phyloP scores from a whole-genome alignment of 2,797 vertebrate genomes.

The Tenualosa ilisha region DNA sequence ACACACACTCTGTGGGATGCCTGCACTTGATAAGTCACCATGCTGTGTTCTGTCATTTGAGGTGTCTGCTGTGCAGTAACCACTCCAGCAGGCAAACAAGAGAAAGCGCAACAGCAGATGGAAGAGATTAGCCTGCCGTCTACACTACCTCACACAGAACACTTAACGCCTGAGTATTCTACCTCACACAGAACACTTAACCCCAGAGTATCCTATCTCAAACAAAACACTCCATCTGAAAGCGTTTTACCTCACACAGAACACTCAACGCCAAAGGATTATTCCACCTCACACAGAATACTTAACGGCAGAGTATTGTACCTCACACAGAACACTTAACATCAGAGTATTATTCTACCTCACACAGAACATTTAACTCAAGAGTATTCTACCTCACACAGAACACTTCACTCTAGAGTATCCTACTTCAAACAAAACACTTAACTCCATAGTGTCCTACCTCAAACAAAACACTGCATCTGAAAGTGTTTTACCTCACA shows the following conservation, averaged over 20 bases:
- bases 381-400: no score
- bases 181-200: background rate
- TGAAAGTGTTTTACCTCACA: no score
- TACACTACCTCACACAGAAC: conserved; percentile 52
- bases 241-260: conserved; percentile 38
- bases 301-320: no score
- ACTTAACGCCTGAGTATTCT: conserved; percentile 54
- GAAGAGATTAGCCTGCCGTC: conserved; percentile 72
- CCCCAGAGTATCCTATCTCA: background rate
- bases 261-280: no score
- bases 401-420: no score
- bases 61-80: conserved; percentile 54
- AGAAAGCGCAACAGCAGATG: conserved; percentile 77
- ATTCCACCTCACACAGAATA: no score
- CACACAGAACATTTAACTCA: no score
- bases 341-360: no score
- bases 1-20: conserved; percentile 39
- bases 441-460: no score
- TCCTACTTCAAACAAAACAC: no score
- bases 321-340: no score
- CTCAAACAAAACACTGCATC: no score
- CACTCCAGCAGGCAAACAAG: conserved; percentile 69
- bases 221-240: conserved; percentile 46
- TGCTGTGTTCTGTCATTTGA: conserved; percentile 69
- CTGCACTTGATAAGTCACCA: conserved; percentile 51